Evolutionary conservation across 2,888 invertebrate species (phyloP), one percentile per base, ranked within the genome.

Genomic region (Cacoxenus indagator): DNA sequence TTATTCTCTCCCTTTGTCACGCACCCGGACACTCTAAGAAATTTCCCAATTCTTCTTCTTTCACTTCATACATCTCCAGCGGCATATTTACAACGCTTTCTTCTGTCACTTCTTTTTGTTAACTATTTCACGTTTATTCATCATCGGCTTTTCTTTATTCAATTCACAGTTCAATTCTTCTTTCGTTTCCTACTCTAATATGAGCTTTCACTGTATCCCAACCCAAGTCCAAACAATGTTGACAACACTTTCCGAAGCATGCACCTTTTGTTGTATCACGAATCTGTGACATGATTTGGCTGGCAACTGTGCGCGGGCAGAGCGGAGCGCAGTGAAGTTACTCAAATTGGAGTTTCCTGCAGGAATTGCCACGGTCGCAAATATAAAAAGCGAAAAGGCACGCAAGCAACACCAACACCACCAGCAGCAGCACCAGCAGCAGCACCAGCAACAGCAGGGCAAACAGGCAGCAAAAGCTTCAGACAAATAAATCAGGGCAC

Each of bases 401-500:
- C 22, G 51, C 17, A 19, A 51, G 8, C 19, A 51, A 19, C 51
- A 19, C 3, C 48, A 51, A 51, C n/a, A 6, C 19, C 19, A 4
- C 9, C 8, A 37, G 37, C 37, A 14, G n/a, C n/a, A 51, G 8
- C 19, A 51, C 9, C 51, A 19, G 8, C 48, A 51, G 22, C n/a
- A 6, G 4, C 19, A 4, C 9, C 8, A 37, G 37, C 37, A 14
- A n/a, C n/a, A 37, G 14, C 8, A 37, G 37, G 14, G 37, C 37
- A 37, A 37, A 37, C 37, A 37, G 14, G 6, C 0, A 31, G 9
- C 37, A 37, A 81, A 77, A 80, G 80, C n/a, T 79, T 77, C 84
- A 84, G 85, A 84, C 84, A 81, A 83, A 84, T 84, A 84, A 84
- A 84, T 84, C 84, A 84, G 84, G 78, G 79, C 84, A 84, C 85